Evolutionary conservation across 2,888 invertebrate genomes (phyloP).

Genomic region (Villa cingulata): DNA sequence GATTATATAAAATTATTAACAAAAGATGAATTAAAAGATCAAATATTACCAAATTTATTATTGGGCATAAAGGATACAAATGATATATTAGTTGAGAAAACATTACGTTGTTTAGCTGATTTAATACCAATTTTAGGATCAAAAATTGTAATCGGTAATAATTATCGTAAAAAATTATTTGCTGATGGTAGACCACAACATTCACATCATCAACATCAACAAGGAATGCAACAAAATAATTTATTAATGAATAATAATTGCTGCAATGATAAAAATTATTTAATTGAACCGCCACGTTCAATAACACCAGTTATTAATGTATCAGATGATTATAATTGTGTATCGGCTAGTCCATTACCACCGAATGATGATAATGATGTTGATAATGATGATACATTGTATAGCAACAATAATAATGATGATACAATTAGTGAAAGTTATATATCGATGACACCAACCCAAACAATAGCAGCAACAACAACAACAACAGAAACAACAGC

Average conservation of each 20-base stretch:
- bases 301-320: conserved; percentile 32
- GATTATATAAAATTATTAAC: conserved; percentile 62
- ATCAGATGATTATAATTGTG: conserved; percentile 25
- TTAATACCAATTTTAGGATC: conserved; percentile 76
- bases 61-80: conserved; percentile 79
- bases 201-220: background rate
- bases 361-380: conserved; percentile 16
- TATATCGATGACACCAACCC: conserved; percentile 11
- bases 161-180: conserved; percentile 64
- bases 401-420: conserved; percentile 1
- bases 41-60: conserved; percentile 75
- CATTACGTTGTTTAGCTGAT: conserved; percentile 67
- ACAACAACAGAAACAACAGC: background rate
- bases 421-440: conserved; percentile 15
- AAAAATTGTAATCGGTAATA: conserved; percentile 72
- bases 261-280: conserved; percentile 19
- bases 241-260: background rate
- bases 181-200: conserved; percentile 66
- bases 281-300: conserved; percentile 32
- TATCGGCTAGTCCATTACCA: conserved; percentile 30
- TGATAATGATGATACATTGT: conserved; percentile 12
- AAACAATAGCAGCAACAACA: no score
- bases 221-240: background rate
- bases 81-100: conserved; percentile 67
- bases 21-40: conserved; percentile 57